Base-by-base conservation (phyloP, 1,140 invertebrate genomes). In the Brachionus angularis region DNA sequence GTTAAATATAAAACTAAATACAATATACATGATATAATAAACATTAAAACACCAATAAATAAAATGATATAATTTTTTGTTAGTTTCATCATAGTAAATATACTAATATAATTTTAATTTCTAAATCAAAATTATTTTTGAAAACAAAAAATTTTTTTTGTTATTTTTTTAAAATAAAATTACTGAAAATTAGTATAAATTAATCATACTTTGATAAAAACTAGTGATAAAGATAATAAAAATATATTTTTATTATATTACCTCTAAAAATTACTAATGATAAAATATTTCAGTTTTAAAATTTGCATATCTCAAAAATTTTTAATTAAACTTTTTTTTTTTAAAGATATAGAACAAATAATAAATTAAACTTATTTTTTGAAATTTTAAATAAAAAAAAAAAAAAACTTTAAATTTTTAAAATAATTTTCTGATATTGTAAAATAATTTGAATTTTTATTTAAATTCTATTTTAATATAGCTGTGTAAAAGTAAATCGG, bases 401-500 rank as follows among this genome's bases (percentile, higher is more conserved):
- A 42, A 16, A 10, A 16, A 42, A 49, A 49, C 8, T 5, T n/a
- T 25, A 49, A 5, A 5, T 49, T n/a, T 5, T 18, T 5, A n/a
- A 18, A 4, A 4, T 25, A 14, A 50, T 23, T 29, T 29, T 55
- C 7, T 16, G 18, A 21, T 4, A n/a, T 42, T 18, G n/a, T n/a
- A n/a, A n/a, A n/a, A n/a, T n/a, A n/a, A n/a, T n/a, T n/a, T n/a
- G n/a, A n/a, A 14, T 3, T 5, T 14, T 4, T 31, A 21, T 18
- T 8, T 3, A 36, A 33, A 21, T 50, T 46, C 16, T 52, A 55
- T 69, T 64, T 46, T 46, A 25, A 75, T 76, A 52, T 71, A 81
- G 79, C 67, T 81, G 61, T 55, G 75, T 21, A 80, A 79, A 62
- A 77, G 72, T 25, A 75, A 78, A 69, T 74, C 75, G 55, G 80